These are phyloP conservation scores for Catharus bicknelli DNA, from an alignment of 2,113 vertebrate genomes.

Conservation along the genomic window DNA sequence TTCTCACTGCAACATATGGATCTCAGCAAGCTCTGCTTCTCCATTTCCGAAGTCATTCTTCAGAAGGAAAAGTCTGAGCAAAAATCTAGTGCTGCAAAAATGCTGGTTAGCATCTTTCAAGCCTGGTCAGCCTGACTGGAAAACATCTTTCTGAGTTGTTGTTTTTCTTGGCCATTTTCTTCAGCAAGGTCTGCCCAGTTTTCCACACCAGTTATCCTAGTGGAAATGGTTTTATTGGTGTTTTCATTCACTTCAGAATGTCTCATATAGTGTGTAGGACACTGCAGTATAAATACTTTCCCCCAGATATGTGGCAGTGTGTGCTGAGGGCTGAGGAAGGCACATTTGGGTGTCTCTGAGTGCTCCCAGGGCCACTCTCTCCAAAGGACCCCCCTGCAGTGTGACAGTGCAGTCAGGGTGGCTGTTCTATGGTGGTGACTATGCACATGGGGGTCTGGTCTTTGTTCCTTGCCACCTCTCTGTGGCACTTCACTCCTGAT, in stretches of 20 bases:
- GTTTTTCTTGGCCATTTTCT: neutral
- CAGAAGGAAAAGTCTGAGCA: neutral
- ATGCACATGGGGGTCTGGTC: neutral
- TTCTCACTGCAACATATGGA: conserved; percentile 14
- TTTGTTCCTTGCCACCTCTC: neutral
- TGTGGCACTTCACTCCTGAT: neutral
- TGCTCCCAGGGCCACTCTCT: fast-evolving
- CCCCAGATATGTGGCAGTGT: neutral
- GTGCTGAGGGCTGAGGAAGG: neutral
- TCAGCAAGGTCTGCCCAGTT: neutral
- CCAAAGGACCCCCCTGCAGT: neutral
- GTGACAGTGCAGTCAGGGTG: neutral
- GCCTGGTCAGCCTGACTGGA: neutral
- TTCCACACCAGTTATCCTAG: neutral
- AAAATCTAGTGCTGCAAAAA: neutral
- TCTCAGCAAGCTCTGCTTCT: conserved; percentile 39
- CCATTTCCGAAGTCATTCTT: neutral
- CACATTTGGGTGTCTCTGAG: neutral
- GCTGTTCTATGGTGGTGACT: neutral
- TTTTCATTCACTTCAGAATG: neutral
- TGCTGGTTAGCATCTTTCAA: neutral
- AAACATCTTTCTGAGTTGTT: neutral
- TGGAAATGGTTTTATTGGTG: neutral
- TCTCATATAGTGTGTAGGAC: neutral
- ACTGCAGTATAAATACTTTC: neutral